Evolutionary conservation across 1,140 invertebrate species (phyloP), one percentile per base, ranked within the genome.

Genomic region (Proales similis): DNA sequence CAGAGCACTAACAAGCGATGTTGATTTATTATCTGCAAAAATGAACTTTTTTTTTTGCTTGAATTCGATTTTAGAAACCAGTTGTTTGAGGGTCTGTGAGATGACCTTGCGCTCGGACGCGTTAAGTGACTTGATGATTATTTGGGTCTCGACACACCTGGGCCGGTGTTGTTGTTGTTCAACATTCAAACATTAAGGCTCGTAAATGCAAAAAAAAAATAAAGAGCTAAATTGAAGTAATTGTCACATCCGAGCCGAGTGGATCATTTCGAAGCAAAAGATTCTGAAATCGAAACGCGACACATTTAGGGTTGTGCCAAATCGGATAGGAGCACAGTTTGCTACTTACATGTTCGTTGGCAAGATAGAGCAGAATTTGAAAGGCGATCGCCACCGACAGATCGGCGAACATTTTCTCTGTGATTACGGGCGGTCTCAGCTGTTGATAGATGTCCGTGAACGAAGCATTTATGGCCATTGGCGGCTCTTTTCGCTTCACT

Each of bases 311-410:
- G 29, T 57, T 57, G 7, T 20, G 7, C 27, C 27, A 39, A 4
- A 24, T 4, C 2, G 14, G 9, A 5, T 46, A 3, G 3, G 43
- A 11, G 7, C 14, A 14, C 24, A 19, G 30, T n/a, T n/a, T n/a
- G n/a, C n/a, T n/a, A 42, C 38, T 57, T 57, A 57, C 51, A 14
- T 57, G 33, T 26, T 57, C 51, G 20, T 57, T 57, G 6, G 51
- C 51, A 24, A 57, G 45, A 29, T 42, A 57, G 3, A 57, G 29
- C 17, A 57, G 5, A 36, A 57, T 57, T 26, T 57, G 51, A 57
- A 57, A 57, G 9, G 45, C 51, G 30, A 57, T 57, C 27, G 36
- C 39, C 29, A 57, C 22, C 0, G 51, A 57, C 12, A 57, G n/a
- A 43, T 57, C 51, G 32, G 39, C 51, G 19, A 24, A 57, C 29